Evolutionary conservation across 2,888 invertebrate genomes (phyloP), one percentile per base, ranked within the genome.

Genomic region (Anorthoa munda): DNA sequence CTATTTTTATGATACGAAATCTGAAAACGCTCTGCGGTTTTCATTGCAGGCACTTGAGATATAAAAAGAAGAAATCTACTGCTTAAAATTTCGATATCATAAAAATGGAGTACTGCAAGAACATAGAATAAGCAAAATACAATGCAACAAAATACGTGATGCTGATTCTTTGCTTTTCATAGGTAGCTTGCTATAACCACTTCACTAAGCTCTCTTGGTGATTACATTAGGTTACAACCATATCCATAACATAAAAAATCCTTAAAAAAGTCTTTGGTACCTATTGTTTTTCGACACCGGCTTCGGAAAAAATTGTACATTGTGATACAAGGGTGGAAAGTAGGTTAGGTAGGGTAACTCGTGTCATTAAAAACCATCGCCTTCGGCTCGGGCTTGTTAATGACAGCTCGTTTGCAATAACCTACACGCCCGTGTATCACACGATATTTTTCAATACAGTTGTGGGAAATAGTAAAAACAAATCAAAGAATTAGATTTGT

Each of bases 61-160:
- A 18, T 45, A 59, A 76, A 58, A 53, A 64, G 46, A 58, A n/a
- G 15, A 17, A 15, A 64, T 21, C 18, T 26, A 7, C 48, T 50
- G 63, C 15, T 74, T 77, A 64, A 79, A 77, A 67, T 50, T 11
- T 64, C 74, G 21, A 74, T 77, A 77, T 53, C 63, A 63, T 74
- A 77, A 77, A 77, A 77, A 63, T 79, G 15, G 4, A 74, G 53
- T 59, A 65, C 26, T 50, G 23, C 21, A 59, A 55, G 53, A 64
- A 74, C 48, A 45, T 53, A 53, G 13, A 63, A 55, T 58, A 64
- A 23, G 63, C 21, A 66, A 46, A 74, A 74, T 74, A 67, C 61
- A 79, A 64, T 50, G 63, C 66, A 58, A 26, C 39, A 79, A 64
- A 48, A 45, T 66, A 77, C 69, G 69, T 77, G 69, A 50, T 55